A percentile compares a stretch with the other conserved stretches of the same genome.
phyloP scores from a whole-genome alignment of 2,797 vertebrate species.

The Pteropus rufus region DNA sequence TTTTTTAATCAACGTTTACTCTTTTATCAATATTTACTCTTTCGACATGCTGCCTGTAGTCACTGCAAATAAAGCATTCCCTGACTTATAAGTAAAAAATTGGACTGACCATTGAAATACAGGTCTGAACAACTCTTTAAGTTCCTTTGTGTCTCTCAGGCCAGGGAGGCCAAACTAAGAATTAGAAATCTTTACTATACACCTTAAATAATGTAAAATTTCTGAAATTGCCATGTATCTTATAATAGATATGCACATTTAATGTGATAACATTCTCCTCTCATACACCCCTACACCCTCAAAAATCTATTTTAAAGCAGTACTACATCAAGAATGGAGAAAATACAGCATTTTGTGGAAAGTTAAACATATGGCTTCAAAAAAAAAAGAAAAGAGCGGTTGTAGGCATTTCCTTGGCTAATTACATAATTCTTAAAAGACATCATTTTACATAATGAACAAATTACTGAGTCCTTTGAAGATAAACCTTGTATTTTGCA shows the following conservation, averaged over 20 bases:
- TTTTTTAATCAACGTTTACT: neutral
- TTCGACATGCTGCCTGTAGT: neutral
- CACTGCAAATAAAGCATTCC: neutral
- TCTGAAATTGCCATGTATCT: conserved; percentile 9
- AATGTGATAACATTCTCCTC: conserved; percentile 12
- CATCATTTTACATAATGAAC: conserved; percentile 22
- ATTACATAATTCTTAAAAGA: conserved; percentile 47
- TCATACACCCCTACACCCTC: conserved; percentile 18
- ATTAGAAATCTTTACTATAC: neutral
- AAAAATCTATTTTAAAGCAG: conserved; percentile 55
- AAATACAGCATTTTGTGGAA: conserved; percentile 43
- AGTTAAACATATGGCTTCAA: conserved; percentile 23
- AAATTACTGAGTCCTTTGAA: conserved; percentile 5
- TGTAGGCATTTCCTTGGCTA: conserved; percentile 38
- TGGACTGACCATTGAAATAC: neutral
- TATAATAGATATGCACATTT: conserved; percentile 37
- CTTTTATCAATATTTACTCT: neutral
- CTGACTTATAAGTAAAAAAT: neutral
- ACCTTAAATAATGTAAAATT: neutral
- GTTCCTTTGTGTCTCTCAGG: neutral
- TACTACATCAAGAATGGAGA: conserved; percentile 21
- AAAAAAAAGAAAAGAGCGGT: conserved; percentile 9
- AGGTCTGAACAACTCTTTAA: neutral
- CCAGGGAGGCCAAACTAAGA: neutral
- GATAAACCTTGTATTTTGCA: neutral